These are phyloP conservation scores for Lycocorax pyrrhopterus DNA, from an alignment of 2,113 vertebrate genomes.

Conservation along the genomic window DNA sequence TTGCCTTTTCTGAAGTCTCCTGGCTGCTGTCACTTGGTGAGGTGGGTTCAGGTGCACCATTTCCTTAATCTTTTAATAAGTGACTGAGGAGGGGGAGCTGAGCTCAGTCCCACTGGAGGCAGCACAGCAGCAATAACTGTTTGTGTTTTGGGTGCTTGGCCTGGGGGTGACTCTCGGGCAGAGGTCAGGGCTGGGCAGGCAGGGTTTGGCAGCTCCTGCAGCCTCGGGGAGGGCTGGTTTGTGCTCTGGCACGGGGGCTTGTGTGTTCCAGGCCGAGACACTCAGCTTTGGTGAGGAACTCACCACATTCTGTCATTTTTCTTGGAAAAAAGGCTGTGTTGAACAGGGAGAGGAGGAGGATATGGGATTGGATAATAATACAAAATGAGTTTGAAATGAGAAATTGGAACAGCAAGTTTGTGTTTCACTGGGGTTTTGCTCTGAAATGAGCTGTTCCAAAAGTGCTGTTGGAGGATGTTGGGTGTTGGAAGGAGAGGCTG, in stretches of 20 bases:
- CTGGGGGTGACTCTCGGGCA: not conserved
- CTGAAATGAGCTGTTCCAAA: not conserved
- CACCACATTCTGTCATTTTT: fast-evolving
- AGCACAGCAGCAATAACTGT: not conserved
- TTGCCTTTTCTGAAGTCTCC: conserved; percentile 38
- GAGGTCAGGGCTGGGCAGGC: not conserved
- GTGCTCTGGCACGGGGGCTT: not conserved
- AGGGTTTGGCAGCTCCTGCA: not conserved
- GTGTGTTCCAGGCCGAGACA: fast-evolving
- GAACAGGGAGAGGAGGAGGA: not conserved
- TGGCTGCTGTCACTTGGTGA: not conserved
- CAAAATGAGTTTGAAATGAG: not conserved
- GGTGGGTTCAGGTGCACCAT: not conserved
- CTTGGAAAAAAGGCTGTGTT: fast-evolving
- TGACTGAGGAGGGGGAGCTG: not conserved
- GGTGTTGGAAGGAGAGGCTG: not conserved
- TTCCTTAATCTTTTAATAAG: not conserved
- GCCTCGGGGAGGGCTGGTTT: not conserved
- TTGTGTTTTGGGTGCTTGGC: not conserved
- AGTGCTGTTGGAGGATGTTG: not conserved
- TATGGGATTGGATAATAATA: fast-evolving
- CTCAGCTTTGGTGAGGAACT: not conserved
- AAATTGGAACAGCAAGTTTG: not conserved
- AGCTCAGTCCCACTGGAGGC: not conserved
- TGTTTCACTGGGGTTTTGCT: not conserved